Conservation (phyloP, 2,797 vertebrate genomes). For the Microchirus variegatus region DNA sequence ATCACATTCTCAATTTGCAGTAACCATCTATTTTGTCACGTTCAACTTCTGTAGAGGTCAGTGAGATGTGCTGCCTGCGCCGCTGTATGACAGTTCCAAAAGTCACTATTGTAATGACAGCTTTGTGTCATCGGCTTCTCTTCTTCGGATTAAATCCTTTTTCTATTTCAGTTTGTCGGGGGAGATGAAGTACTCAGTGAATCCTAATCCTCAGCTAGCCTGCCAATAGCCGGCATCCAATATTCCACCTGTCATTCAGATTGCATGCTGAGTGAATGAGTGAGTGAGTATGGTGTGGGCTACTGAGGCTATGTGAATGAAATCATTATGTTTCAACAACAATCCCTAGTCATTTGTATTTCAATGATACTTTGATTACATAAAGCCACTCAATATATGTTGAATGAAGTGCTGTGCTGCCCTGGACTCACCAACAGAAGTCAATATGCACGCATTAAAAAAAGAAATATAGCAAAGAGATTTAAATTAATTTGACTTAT, state of each 20-base stretch:
- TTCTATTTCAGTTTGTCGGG: no score
- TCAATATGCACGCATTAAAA: not conserved
- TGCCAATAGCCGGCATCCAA: slow-evolving; percentile 67
- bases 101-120: slow-evolving; percentile 12
- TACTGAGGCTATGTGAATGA: not conserved
- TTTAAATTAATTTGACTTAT: no score
- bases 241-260: slow-evolving; percentile 64
- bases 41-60: slow-evolving; percentile 27
- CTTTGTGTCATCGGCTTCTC: slow-evolving; percentile 35
- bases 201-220: slow-evolving; percentile 73
- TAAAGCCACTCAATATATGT: no score
- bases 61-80: not conserved
- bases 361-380: not conserved
- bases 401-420: no score
- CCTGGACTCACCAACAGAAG: no score
- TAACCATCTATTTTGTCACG: not conserved
- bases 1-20: not conserved
- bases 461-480: not conserved
- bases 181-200: slow-evolving; percentile 63
- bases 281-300: slow-evolving; percentile 3
- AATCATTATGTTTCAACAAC: not conserved
- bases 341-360: not conserved
- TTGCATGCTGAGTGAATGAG: slow-evolving; percentile 12
- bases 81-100: slow-evolving; percentile 5
- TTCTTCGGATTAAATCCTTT: slow-evolving; percentile 64